phyloP scores from a whole-genome alignment of 1,140 invertebrate species.

The Trachymyrmex septentrionalis region DNA sequence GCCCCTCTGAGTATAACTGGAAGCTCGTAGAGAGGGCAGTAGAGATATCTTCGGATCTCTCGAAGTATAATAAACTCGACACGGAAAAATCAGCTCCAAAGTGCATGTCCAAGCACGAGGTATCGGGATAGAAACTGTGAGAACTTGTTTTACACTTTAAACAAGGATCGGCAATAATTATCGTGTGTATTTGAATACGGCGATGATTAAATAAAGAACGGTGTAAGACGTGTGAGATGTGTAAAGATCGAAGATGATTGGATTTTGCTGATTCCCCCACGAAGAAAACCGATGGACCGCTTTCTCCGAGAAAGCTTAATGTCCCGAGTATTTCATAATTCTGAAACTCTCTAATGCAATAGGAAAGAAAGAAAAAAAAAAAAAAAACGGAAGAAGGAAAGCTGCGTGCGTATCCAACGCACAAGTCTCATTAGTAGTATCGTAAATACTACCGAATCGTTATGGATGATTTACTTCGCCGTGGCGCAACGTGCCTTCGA shows the following conservation, averaged over 20 bases:
- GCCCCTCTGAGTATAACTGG: constrained; percentile 34
- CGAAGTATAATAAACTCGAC: not conserved
- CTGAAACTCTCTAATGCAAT: constrained; percentile 13
- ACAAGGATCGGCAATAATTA: not conserved
- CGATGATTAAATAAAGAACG: not conserved
- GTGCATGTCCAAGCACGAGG: constrained; percentile 13
- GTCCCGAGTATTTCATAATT: constrained; percentile 1
- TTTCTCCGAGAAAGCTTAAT: constrained; percentile 39
- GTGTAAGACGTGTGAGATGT: not conserved
- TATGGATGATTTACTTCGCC: constrained; percentile 49
- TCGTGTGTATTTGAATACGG: not conserved
- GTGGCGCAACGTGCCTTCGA: constrained; percentile 7
- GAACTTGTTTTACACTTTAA: not conserved
- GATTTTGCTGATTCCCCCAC: not conserved
- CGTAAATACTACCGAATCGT: constrained; percentile 30
- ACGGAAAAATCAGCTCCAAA: constrained; percentile 1
- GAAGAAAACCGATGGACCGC: constrained; percentile 18
- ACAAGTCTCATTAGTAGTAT: constrained; percentile 36
- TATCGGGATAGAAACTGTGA: constrained; percentile 33
- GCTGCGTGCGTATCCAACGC: constrained; percentile 3
- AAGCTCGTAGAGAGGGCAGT: constrained; percentile 46
- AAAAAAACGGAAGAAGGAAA: constrained; percentile 14
- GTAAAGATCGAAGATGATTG: constrained; percentile 22
- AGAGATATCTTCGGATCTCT: not conserved
- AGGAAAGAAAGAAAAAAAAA: not conserved